Evolutionary conservation across 2,888 invertebrate genomes (phyloP).

Genomic region (Brenthis hecate): DNA sequence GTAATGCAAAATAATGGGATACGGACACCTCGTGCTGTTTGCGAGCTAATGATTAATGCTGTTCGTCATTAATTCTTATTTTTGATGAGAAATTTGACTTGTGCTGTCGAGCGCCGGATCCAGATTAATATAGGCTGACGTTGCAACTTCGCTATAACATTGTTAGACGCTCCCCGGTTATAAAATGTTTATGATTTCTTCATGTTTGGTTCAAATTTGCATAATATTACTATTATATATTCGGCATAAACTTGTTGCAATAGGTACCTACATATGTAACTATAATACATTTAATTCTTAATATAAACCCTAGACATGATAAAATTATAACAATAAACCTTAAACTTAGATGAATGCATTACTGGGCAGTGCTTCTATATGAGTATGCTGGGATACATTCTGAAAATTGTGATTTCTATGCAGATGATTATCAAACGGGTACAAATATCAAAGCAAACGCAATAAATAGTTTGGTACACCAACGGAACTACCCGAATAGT

Average conservation of each 20-base stretch:
- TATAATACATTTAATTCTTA: not conserved
- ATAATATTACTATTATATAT: conserved; percentile 11
- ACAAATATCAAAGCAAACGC: conserved; percentile 61
- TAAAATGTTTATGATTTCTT: conserved; percentile 39
- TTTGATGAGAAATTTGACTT: conserved; percentile 83
- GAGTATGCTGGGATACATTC: not conserved
- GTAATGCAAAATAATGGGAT: conserved; percentile 83
- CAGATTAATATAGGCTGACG: conserved; percentile 81
- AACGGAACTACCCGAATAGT: conserved; percentile 75
- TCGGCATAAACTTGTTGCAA: no score
- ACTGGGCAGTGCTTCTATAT: not conserved
- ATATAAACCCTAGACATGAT: not conserved
- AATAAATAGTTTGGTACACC: conserved; percentile 70
- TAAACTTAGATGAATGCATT: not conserved
- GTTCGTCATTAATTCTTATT: conserved; percentile 81
- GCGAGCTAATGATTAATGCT: conserved; percentile 80
- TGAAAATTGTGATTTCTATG: conserved; percentile 30
- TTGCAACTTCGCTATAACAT: conserved; percentile 73
- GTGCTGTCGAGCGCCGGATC: conserved; percentile 78
- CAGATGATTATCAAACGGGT: conserved; percentile 42
- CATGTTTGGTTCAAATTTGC: conserved; percentile 34
- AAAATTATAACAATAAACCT: not conserved
- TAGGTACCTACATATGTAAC: no score
- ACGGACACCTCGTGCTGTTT: conserved; percentile 82
- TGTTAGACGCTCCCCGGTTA: conserved; percentile 49